Evolutionary conservation across 2,888 invertebrate species (phyloP), one percentile per base, ranked within the genome.

Genomic region (Rhagium mordax): DNA sequence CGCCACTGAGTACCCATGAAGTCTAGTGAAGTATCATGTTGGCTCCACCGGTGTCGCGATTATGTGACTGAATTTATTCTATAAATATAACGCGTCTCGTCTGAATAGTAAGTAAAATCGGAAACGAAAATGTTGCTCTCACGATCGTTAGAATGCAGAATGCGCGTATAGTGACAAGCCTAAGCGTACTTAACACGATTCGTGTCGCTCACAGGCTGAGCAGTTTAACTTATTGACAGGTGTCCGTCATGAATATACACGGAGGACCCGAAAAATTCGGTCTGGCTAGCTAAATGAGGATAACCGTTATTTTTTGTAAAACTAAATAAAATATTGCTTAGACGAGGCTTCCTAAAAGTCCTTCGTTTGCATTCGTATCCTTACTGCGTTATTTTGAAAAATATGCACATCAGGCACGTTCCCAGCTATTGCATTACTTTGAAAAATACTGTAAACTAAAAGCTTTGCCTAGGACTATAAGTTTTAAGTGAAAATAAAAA

Each of bases 11-110:
- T 13, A 21, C 57, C 69, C 69, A 61, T 49, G 72, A 69, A 72
- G 62, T 72, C 69, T 20, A 69, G 61, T 60, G 61, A 72, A 64
- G 72, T 24, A 62, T 69, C 69, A 69, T 16, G 61, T 64, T 71
- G 67, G 70, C 70, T 72, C 67, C 66, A 71, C 60, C 55, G 67
- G 74, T 59, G 70, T 70, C 69, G 70, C 69, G 75, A 75, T 77
- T 78, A 78, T 76, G 78, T 78, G 76, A 73, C 67, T 75, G 75
- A 78, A 69, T 77, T 78, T 75, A 77, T 75, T 78, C 77, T 75
- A 73, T 75, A 78, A 78, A 76, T 78, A 78, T 70, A 72, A 68
- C 77, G 61, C 62, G 66, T 61, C 53, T 70, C 59, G 65, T 51
- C 72, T 74, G 77, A 78, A 78, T 76, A 74, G 74, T 66, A 74